Conservation (phyloP, 2,113 vertebrate genomes). For the Scortum barcoo region DNA sequence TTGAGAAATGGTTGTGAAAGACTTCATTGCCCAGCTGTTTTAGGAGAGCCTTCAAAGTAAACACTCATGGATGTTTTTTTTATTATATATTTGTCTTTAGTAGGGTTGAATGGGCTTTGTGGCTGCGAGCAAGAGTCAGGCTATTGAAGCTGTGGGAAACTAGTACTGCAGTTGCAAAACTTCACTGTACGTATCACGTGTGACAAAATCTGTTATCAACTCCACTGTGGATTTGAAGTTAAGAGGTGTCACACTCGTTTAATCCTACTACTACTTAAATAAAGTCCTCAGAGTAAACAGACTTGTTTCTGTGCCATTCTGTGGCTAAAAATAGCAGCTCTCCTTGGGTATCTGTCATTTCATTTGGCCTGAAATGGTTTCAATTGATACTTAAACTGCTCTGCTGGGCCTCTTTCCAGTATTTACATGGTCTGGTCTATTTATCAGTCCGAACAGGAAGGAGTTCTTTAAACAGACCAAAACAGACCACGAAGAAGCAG, state of each 20-base stretch:
- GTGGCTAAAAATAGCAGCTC: slow-evolving; percentile 48
- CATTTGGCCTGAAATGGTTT: slow-evolving; percentile 44
- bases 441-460: slow-evolving; percentile 77
- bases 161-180: neutral
- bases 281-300: slow-evolving; percentile 38
- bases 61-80: neutral
- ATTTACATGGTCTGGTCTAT: slow-evolving; percentile 62
- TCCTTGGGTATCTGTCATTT: slow-evolving; percentile 29
- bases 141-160: neutral
- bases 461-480: slow-evolving; percentile 69
- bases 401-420: slow-evolving; percentile 47
- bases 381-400: slow-evolving; percentile 40
- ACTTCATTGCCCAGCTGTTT: neutral
- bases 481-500: slow-evolving; percentile 53
- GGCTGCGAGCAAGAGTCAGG: neutral
- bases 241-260: slow-evolving; percentile 50
- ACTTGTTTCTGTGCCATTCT: slow-evolving; percentile 25
- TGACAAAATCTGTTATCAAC: slow-evolving; percentile 46
- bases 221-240: slow-evolving; percentile 38
- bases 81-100: neutral
- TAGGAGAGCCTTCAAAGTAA: neutral
- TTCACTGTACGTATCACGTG: neutral
- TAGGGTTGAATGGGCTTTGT: neutral
- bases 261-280: slow-evolving; percentile 60
- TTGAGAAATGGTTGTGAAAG: neutral